Base-by-base conservation (phyloP, 30 jellyfish, hydroid and myxozoan species). In the Aurelia sp. region DNA sequence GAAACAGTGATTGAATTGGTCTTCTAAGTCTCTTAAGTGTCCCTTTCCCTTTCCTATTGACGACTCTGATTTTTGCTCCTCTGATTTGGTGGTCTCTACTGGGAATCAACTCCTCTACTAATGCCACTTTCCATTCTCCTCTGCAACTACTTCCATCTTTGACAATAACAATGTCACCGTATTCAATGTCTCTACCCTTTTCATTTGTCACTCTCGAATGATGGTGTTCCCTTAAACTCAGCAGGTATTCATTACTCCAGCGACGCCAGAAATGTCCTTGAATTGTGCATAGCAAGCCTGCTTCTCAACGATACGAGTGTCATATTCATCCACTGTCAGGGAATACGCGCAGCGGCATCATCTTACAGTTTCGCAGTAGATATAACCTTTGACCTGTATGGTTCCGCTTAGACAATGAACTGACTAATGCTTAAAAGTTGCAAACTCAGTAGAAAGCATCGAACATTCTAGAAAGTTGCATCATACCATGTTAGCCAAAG, bases 51-150 rank as follows among this genome's bases (percentile, higher is more conserved):
- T 74, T 74, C 4, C 38, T 2, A 50, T 74, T 74, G 18, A 74
- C 79, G 1, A 74, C 44, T 74, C 85, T 74, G 79, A 74, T 13
- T 31, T 16, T 51, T 47, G 73, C 85, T 1, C 85, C 85, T 38
- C 85, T 16, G 27, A 74, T 24, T 35, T 74, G 40, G 12, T 27
- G 1, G 85, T 74, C 85, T 15, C 4, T 53, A 48, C 85, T 74
- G 2, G 76, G 38, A 24, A 74, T 3, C 79, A 74, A 41, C 71
- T 74, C 79, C 30, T 48, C 85, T 2, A 55, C 78, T 0, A 74
- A 2, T 48, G 85, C 85, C 51, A 74, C 30, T 74, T 74, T 76
- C 88, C 88, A 76, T 81, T 76, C 51, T 6, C 77, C 88, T 0
- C 81, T 51, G 30, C 12, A 11, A 21, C 24, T 55, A 10, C 6